Percentiles rank a stretch among this genome's conserved stretches.
These are phyloP conservation scores for Lutjanus erythropterus DNA, from an alignment of 2,113 vertebrate genomes.

Conservation along the genomic window DNA sequence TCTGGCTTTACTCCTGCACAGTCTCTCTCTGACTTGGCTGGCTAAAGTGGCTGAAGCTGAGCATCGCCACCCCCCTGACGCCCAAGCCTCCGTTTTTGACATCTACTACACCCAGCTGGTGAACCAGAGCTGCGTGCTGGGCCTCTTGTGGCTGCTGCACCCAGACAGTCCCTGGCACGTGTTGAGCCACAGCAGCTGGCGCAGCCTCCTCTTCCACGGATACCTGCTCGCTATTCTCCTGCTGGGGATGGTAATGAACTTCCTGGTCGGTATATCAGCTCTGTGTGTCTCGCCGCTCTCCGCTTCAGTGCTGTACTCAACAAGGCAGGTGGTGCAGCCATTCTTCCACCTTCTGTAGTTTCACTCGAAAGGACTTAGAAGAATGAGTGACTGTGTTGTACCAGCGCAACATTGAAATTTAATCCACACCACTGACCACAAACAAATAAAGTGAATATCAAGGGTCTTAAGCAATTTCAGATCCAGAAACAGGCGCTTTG, in stretches of 20 bases:
- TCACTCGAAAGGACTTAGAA: neutral
- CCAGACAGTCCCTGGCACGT: conserved; percentile 73
- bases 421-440: neutral
- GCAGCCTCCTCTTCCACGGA: conserved; percentile 82
- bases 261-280: conserved; percentile 66
- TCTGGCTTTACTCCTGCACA: conserved; percentile 80
- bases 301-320: conserved; percentile 76
- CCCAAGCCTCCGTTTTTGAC: conserved; percentile 71
- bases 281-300: conserved; percentile 77
- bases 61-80: neutral
- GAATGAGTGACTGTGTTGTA: neutral
- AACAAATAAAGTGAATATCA: too few species aligned
- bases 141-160: conserved; percentile 84
- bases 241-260: conserved; percentile 75
- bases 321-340: conserved; percentile 56
- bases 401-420: too few species aligned
- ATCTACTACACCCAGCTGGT: conserved; percentile 80
- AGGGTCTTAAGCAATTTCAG: too few species aligned
- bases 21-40: conserved; percentile 79
- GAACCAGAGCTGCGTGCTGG: conserved; percentile 81
- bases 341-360: conserved; percentile 66
- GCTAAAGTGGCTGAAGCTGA: conserved; percentile 76
- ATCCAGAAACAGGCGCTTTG: too few species aligned
- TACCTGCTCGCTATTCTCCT: conserved; percentile 82
- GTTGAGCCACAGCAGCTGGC: conserved; percentile 79